Percentiles rank a stretch among this genome's conserved stretches.
phyloP scores from a whole-genome alignment of 2,888 invertebrate genomes.

The Mayetiola destructor region DNA sequence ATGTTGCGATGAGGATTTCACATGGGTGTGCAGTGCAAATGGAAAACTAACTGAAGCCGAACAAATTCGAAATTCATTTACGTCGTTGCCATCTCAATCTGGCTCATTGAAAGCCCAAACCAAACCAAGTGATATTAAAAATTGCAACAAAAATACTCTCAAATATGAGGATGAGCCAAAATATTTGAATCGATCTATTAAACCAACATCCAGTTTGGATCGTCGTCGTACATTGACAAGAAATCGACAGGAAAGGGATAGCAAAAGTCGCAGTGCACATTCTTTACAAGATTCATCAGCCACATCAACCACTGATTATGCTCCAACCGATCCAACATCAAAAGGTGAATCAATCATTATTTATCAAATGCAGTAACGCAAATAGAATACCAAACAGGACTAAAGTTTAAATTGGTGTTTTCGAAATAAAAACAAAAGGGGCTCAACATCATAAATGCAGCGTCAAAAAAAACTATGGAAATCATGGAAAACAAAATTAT shows the following conservation, averaged over 20 bases:
- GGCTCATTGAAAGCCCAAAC: no score
- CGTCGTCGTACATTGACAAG: conserved; percentile 37
- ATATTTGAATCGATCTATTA: no score
- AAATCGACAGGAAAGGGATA: conserved; percentile 46
- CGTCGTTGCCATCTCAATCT: background rate
- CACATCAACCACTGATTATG: conserved; percentile 19
- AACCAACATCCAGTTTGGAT: conserved; percentile 39
- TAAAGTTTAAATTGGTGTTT: background rate
- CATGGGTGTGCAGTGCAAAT: conserved; percentile 40
- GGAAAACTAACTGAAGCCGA: conserved; percentile 19
- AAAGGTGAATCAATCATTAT: conserved; percentile 14
- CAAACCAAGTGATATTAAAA: no score
- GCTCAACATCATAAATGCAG: background rate
- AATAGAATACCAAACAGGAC: no score
- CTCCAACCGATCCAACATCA: conserved; percentile 13
- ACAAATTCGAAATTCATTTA: background rate
- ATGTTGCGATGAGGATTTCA: conserved; percentile 51
- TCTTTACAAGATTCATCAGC: conserved; percentile 38
- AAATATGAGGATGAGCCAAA: no score
- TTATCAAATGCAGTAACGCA: background rate
- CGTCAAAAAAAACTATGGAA: background rate
- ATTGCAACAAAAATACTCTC: background rate
- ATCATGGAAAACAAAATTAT: background rate
- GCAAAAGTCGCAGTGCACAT: conserved; percentile 47
- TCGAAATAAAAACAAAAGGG: background rate